phyloP scores from a whole-genome alignment of 2,113 vertebrate genomes.

The Scatophagus argus region DNA sequence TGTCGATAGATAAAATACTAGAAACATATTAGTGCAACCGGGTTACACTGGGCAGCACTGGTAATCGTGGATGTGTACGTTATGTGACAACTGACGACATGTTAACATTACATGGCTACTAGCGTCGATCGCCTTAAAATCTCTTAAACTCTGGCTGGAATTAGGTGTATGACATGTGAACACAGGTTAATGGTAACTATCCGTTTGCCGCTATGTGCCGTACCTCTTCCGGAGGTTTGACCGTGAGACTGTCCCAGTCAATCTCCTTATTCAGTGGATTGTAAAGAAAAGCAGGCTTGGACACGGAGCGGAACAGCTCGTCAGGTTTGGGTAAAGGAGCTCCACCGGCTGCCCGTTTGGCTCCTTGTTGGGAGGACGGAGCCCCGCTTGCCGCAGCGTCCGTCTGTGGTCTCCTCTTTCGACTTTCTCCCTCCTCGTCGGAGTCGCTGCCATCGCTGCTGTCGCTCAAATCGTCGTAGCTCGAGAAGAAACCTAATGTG shows the following conservation, averaged over 20 bases:
- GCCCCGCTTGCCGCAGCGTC: conserved; percentile 2
- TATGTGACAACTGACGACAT: no score
- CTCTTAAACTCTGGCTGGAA: no score
- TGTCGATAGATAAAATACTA: no score
- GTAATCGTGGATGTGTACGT: no score
- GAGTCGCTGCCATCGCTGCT: conserved; percentile 82
- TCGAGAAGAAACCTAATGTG: conserved; percentile 90
- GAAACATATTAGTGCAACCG: no score
- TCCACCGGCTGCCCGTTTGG: conserved; percentile 64
- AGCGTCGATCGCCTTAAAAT: no score
- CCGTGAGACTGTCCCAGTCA: conserved; percentile 93
- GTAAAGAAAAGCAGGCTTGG: conserved; percentile 92
- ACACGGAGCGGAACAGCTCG: conserved; percentile 91
- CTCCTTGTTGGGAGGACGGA: conserved; percentile 56
- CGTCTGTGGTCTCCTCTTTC: conserved; percentile 58
- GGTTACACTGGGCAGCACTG: no score
- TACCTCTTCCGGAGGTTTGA: conserved; percentile 94
- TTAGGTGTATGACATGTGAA: no score
- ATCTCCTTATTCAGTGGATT: conserved; percentile 93
- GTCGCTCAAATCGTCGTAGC: conserved; percentile 86
- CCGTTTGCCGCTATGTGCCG: no score
- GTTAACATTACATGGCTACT: no score
- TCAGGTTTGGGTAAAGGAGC: conserved; percentile 87
- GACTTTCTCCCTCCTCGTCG: conserved; percentile 72
- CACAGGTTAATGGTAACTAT: not conserved